phyloP scores from a whole-genome alignment of 2,797 vertebrate genomes.

The Rhinatrema bivittatum region DNA sequence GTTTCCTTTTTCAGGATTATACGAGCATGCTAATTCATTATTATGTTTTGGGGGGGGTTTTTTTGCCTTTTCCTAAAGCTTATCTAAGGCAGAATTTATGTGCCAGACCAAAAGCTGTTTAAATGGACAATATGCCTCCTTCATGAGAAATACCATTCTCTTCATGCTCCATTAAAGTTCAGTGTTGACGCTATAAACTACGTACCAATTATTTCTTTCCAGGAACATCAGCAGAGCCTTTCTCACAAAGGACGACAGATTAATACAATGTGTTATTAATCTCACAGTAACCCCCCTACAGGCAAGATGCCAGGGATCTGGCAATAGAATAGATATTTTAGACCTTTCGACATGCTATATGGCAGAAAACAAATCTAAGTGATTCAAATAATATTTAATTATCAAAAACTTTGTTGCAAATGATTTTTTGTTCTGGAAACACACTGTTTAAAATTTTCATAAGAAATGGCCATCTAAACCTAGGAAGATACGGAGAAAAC shows the following conservation, averaged over 20 bases:
- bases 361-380: no score
- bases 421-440: no score
- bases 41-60: slow-evolving; percentile 26
- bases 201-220: slow-evolving; percentile 44
- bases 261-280: slow-evolving; percentile 35
- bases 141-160: slow-evolving; percentile 38
- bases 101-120: slow-evolving; percentile 42
- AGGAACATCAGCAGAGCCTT: slow-evolving; percentile 32
- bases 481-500: no score
- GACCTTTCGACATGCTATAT: slow-evolving; percentile 8
- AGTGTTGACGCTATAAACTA: slow-evolving; percentile 33
- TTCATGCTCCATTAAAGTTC: slow-evolving; percentile 48
- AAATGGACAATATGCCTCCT: slow-evolving; percentile 42
- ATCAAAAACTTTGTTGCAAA: no score
- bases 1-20: slow-evolving; percentile 38
- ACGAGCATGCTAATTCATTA: slow-evolving; percentile 39
- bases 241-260: slow-evolving; percentile 30
- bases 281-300: slow-evolving; percentile 19
- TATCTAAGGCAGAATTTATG: slow-evolving; percentile 33
- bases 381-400: no score
- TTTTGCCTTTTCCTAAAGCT: slow-evolving; percentile 27
- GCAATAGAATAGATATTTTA: slow-evolving; percentile 22
- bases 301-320: slow-evolving; percentile 15
- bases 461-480: no score
- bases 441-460: no score